These are phyloP conservation scores for Botia kubotai DNA, from an alignment of 2,797 vertebrate species.

Conservation along the genomic window DNA sequence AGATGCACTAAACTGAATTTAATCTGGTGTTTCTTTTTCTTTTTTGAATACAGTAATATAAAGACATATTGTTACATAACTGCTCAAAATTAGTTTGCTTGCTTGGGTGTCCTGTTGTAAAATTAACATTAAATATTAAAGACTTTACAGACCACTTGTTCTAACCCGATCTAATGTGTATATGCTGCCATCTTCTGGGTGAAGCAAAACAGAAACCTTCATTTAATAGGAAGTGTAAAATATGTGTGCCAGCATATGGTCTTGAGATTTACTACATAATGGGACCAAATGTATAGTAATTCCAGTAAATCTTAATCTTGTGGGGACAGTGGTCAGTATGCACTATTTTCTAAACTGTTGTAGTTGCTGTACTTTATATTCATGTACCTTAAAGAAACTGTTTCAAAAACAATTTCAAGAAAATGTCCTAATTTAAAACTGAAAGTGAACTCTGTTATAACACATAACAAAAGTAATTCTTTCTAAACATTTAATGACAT, in stretches of 20 bases:
- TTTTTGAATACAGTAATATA: background rate
- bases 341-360: too few relatives aligned
- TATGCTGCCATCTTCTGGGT: conserved; percentile 70
- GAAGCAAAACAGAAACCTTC: background rate
- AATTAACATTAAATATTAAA: background rate
- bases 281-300: too few relatives aligned
- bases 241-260: background rate
- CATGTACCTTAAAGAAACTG: too few relatives aligned
- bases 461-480: too few relatives aligned
- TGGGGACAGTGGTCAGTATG: too few relatives aligned
- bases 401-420: too few relatives aligned
- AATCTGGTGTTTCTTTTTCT: too few relatives aligned
- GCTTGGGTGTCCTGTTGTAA: background rate
- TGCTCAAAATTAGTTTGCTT: background rate
- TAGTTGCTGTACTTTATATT: too few relatives aligned
- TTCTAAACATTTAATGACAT: background rate
- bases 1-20: background rate
- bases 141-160: background rate
- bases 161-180: conserved; percentile 24
- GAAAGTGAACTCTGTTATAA: too few relatives aligned
- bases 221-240: background rate
- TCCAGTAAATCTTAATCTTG: too few relatives aligned
- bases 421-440: too few relatives aligned
- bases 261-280: background rate
- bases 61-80: background rate